These are phyloP conservation scores for Danio rerio DNA, from an alignment of 2,113 vertebrate genomes.

Conservation along the genomic window GRCz12tu NC_133186.1:41164501-41165000, in stretches of 20 bases:
- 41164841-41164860: constrained; percentile 60
- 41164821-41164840: constrained; percentile 62
- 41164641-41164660: neutral
- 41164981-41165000: neutral
- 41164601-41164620: neutral
- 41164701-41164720: neutral
- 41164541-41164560: too few species aligned
- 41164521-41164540: too few species aligned
- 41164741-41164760: constrained; percentile 4
- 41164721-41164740: neutral
- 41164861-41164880: constrained; percentile 60
- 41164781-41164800: constrained; percentile 55
- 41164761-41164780: constrained; percentile 71
- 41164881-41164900: constrained; percentile 40
- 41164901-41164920: neutral
- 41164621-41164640: neutral
- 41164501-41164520: too few species aligned
- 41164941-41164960: constrained; percentile 24
- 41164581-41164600: neutral
- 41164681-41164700: neutral
- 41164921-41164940: neutral
- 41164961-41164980: constrained; percentile 8
- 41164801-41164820: constrained; percentile 60
- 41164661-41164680: neutral
- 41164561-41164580: too few species aligned